Base-by-base conservation (phyloP, 2,888 invertebrate genomes). In the Panopea generosa region DNA sequence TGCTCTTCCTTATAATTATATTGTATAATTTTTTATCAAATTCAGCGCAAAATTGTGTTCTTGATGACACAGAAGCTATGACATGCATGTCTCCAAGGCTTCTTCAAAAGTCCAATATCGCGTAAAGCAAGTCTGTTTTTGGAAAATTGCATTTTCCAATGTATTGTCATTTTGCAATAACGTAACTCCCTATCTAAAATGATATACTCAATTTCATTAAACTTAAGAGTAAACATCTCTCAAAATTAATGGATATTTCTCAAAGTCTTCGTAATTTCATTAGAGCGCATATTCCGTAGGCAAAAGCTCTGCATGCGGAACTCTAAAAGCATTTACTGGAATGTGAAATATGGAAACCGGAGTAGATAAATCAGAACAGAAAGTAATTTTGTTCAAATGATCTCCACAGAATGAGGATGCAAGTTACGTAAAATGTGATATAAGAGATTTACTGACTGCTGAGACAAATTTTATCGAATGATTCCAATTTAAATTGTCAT, bases 201-300 rank as follows among this genome's bases (percentile, higher is more conserved):
- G 45, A 45, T 45, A 45, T 45, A 45, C 45, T 9, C 20, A 45
- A 45, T 20, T 45, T 45, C 45, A 45, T 45, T 45, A 40, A 40
- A 45, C 45, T 45, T 45, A 18, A 18, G 45, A 20, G 20, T 45
- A 45, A 16, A 45, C 45, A 45, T 45, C 45, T 16, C 20, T 45
- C 45, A 45, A 45, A 45, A 45, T 16, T 18, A 45, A 45, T 45
- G 45, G 45, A 20, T 20, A 45, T 45, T 45, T 45, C 33, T 33
- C 20, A n/a, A 18, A 45, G 45, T 45, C 7, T 20, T n/a, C 6
- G 16, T 18, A 45, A 45, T 45, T 45, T 18, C 16, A 45, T 45
- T 45, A 18, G 16, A 45, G 45, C 16, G 16, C 9, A 20, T 45
- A 45, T 45, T 45, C 20, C 45, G 20, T 18, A 18, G 45, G 45